Base-by-base conservation (phyloP, 2,888 invertebrate genomes). In the Ectobius pallidus region DNA sequence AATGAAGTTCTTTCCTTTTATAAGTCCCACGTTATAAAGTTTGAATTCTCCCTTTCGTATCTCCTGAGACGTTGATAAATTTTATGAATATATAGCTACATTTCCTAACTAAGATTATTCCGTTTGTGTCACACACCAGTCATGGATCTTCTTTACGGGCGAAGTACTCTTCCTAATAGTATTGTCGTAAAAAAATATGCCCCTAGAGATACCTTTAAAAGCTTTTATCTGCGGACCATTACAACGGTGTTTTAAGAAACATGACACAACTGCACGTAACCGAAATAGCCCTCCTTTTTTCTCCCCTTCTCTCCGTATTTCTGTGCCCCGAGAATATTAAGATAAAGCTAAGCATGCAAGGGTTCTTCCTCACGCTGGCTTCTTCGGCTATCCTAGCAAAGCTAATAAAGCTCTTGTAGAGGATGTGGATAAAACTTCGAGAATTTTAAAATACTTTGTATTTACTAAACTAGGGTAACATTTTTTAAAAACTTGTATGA, bases 221-320 rank as follows among this genome's bases (percentile, higher is more conserved):
- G 65, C 65, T 65, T 65, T 65, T 65, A 65, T 65, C 65, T 65
- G 22, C 65, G 25, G 65, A 42, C 65, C 44, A 65, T 65, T 44
- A 65, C 65, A 65, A 65, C 65, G 44, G 63, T 65, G 65, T 65
- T 65, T 65, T 42, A n/a, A 65, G 65, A 22, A 39, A 39, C 39
- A 39, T 63, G 63, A 42, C 65, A 65, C 63, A 65, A 25, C 25
- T 27, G n/a, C 65, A 42, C 44, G 65, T 25, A 44, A 65, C 44
- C 39, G 44, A 65, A 65, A 65, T 65, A 65, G 65, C 65, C 65
- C 14, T 39, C 3, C 27, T 39, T 9, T 20, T 27, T 27, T 22
- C 16, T n/a, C 18, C 61, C 61, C 61, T 32, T 58, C 58, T 27
- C 58, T 58, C 20, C 27, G 25, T 58, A 11, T 20, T 25, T 58